These are phyloP conservation scores for Cetonia aurata DNA, from an alignment of 2,888 invertebrate genomes.

Conservation along the genomic window DNA sequence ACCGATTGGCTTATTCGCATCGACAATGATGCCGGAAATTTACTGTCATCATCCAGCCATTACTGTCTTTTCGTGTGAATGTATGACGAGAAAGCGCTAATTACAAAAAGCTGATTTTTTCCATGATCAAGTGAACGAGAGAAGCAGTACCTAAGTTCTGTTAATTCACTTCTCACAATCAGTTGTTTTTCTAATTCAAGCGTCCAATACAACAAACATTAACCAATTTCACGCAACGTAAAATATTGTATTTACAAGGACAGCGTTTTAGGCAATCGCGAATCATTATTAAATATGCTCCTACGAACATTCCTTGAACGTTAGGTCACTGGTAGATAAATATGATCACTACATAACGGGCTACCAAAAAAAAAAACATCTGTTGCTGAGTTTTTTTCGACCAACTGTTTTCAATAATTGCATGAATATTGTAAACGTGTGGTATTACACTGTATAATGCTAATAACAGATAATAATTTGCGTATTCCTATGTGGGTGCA, in stretches of 20 bases:
- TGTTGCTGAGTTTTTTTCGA: not conserved
- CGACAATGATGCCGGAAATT: slow-evolving; percentile 9
- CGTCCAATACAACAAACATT: too few species aligned
- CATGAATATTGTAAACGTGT: too few species aligned
- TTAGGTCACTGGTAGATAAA: slow-evolving; percentile 10
- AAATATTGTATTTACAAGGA: slow-evolving; percentile 4
- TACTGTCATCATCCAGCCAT: not conserved
- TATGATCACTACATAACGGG: slow-evolving; percentile 11
- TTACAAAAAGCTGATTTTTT: too few species aligned
- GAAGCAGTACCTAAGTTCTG: too few species aligned
- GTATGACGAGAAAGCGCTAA: not conserved
- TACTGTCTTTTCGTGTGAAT: slow-evolving; percentile 3
- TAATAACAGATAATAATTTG: too few species aligned
- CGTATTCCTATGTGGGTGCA: too few species aligned
- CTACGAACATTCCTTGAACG: slow-evolving; percentile 15
- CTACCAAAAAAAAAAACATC: slow-evolving; percentile 17
- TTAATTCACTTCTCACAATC: too few species aligned
- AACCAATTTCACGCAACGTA: not conserved
- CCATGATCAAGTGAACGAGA: not conserved
- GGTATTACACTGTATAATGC: too few species aligned
- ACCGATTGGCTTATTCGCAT: slow-evolving; percentile 19
- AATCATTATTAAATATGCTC: slow-evolving; percentile 17
- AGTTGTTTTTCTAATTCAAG: too few species aligned
- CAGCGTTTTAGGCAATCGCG: slow-evolving; percentile 4
- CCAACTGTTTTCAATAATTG: too few species aligned